A percentile compares a stretch with the other conserved stretches of the same genome.
phyloP scores from a whole-genome alignment of 1,140 invertebrate species.

The Bradynema listronoti region DNA sequence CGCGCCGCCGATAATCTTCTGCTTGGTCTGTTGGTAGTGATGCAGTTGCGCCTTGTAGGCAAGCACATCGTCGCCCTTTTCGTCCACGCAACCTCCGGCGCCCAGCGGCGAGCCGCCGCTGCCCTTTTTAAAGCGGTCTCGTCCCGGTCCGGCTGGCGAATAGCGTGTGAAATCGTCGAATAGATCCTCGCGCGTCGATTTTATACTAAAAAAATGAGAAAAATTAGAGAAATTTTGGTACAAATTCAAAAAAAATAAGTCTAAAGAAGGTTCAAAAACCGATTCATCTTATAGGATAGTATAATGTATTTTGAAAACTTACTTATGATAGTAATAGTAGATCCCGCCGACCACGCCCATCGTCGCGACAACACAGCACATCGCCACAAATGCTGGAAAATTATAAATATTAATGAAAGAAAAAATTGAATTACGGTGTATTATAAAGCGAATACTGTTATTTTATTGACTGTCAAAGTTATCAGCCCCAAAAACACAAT shows the following conservation, averaged over 20 bases:
- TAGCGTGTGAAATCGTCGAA: constrained; percentile 41
- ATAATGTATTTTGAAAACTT: background rate
- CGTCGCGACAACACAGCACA: constrained; percentile 42
- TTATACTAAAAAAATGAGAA: constrained; percentile 22
- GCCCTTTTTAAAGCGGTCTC: constrained; percentile 27
- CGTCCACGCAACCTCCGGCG: constrained; percentile 11
- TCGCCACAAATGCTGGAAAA: constrained; percentile 45
- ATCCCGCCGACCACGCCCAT: constrained; percentile 42
- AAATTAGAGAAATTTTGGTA: background rate
- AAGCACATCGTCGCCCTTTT: constrained; percentile 47
- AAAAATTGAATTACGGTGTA: too few species aligned
- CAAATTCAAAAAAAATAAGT: too few species aligned
- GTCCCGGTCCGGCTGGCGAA: constrained; percentile 26
- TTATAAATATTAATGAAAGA: background rate
- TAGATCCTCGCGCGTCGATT: constrained; percentile 21
- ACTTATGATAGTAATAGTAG: constrained; percentile 47
- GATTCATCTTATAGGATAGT: constrained; percentile 1
- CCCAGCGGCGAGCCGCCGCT: constrained; percentile 1
- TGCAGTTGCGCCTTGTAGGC: constrained; percentile 57
- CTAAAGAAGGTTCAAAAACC: background rate
- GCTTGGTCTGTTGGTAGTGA: constrained; percentile 54
- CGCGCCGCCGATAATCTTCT: constrained; percentile 53
- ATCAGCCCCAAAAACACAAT: background rate
- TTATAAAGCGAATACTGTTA: too few species aligned
- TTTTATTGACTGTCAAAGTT: too few species aligned